Base-by-base conservation (phyloP, 64 coral and sea anemone genomes). In the Porites lutea region DNA sequence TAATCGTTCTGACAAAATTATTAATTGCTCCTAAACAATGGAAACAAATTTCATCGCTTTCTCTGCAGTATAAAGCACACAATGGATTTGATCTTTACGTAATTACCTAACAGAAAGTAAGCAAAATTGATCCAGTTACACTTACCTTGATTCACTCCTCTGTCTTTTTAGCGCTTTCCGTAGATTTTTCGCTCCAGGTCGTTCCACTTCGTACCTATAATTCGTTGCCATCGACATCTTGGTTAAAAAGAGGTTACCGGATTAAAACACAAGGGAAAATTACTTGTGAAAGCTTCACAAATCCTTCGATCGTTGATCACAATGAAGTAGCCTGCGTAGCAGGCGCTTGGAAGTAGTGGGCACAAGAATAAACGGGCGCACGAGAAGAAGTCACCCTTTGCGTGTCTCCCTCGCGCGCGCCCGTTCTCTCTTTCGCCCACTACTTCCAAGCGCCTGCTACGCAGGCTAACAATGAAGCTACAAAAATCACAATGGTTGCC, bases 221-320 rank as follows among this genome's bases (percentile, higher is more conserved):
- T 92, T 96, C 16, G 94, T 96, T 81, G 90, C 78, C 94, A 96
- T 96, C 68, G 94, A 96, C 94, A 96, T 96, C 74, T 89, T 96
- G 16, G 9, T 3, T 51, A 82, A 6, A 16, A 15, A 65, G 8
- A 65, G 58, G 19, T n/a, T 37, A 48, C 45, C 64, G 27, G 18
- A 37, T 45, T 48, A 65, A 63, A 62, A 45, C 78, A 65, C 79
- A 20, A 48, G 79, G 79, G 58, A 82, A 82, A 15, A 63, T 82
- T 11, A 65, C 27, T 14, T 44, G 53, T 16, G 13, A 21, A 12
- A 54, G 16, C 75, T 55, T 11, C 52, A 57, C 54, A 21, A 82
- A 64, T 82, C 60, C 59, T 63, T 45, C 63, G 65, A 82, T 82
- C 54, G 13, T 20, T 47, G 79, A 48, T 65, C 60, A 65, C 79